These are phyloP conservation scores for Anthonomus grandis DNA, from an alignment of 1,140 invertebrate species.

Conservation along the genomic window DNA sequence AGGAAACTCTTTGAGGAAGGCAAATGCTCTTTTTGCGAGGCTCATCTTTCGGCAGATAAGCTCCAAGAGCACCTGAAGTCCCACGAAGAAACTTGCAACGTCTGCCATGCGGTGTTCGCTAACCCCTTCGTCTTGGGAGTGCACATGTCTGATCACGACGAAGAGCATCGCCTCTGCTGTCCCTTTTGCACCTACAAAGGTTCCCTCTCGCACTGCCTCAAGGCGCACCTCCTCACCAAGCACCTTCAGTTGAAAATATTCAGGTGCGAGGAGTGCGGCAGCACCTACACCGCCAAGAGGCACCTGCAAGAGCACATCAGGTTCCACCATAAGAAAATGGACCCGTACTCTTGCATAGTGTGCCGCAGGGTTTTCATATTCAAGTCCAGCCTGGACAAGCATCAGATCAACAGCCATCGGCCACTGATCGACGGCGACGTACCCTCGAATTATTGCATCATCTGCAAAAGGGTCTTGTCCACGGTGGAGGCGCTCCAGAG, in stretches of 20 bases:
- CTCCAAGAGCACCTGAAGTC: neutral
- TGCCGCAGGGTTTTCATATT: slow-evolving; percentile 22
- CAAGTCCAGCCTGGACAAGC: slow-evolving; percentile 16
- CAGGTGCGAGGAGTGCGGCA: slow-evolving; percentile 15
- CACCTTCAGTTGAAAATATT: slow-evolving; percentile 18
- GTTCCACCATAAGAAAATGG: slow-evolving; percentile 20
- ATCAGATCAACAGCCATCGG: slow-evolving; percentile 20
- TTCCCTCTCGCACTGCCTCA: slow-evolving; percentile 1
- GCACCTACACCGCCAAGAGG: slow-evolving; percentile 9
- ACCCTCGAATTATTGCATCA: slow-evolving; percentile 22
- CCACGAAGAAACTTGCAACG: slow-evolving; percentile 15
- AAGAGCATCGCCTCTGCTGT: slow-evolving; percentile 28
- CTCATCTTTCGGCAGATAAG: slow-evolving; percentile 1
- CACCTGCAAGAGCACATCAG: slow-evolving; percentile 21
- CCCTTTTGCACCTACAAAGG: slow-evolving; percentile 19
- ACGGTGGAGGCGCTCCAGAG: slow-evolving; percentile 14
- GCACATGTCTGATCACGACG: slow-evolving; percentile 18
- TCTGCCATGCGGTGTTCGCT: neutral
- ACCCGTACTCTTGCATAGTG: slow-evolving; percentile 16
- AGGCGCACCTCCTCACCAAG: slow-evolving; percentile 12
- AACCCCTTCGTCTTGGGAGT: slow-evolving; percentile 18
- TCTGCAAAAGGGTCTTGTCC: slow-evolving; percentile 17
- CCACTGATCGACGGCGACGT: slow-evolving; percentile 24
- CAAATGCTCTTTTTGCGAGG: slow-evolving; percentile 20
- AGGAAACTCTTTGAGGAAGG: neutral